A percentile compares a stretch with the other conserved stretches of the same genome.
Conservation (phyloP, 2,113 vertebrate species). For the western clawed frog (Xenopus tropicalis) region UCB_Xtro_10.0 CM004445.2:85642501-85643000, state of each 20-base stretch:
- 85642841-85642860: too few species aligned
- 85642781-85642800: too few species aligned
- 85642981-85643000: too few species aligned
- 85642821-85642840: too few species aligned
- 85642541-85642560: constrained; percentile 42
- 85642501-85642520: constrained; percentile 53
- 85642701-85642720: neutral
- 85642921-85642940: too few species aligned
- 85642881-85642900: too few species aligned
- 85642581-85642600: constrained; percentile 48
- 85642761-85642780: neutral
- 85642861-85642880: too few species aligned
- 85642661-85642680: constrained; percentile 27
- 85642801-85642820: too few species aligned
- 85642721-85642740: neutral
- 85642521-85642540: constrained; percentile 50
- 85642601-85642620: constrained; percentile 52
- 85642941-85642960: too few species aligned
- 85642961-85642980: too few species aligned
- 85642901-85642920: too few species aligned
- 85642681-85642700: constrained; percentile 11
- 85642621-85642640: constrained; percentile 56
- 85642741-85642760: neutral
- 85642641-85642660: constrained; percentile 57
- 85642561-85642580: constrained; percentile 60